Conservation (phyloP, 2,113 vertebrate genomes). For the Xenopus borealis region DNA sequence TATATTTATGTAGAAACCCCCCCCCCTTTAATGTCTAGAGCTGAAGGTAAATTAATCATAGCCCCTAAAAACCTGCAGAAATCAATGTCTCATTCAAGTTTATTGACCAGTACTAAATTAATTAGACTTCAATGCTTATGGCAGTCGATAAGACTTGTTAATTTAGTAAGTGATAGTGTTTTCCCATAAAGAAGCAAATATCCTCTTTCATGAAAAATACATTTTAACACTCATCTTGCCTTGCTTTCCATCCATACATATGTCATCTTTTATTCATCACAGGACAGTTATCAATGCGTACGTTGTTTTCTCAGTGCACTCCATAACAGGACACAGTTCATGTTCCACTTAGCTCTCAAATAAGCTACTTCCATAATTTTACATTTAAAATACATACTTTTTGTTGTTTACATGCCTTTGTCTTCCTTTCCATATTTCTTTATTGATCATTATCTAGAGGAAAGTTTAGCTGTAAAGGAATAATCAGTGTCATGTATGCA, state of each 20-base stretch:
- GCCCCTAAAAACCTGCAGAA: conserved; percentile 62
- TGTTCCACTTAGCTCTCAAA: too few relatives aligned
- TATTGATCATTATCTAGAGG: too few relatives aligned
- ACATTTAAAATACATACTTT: too few relatives aligned
- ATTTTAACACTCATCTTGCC: conserved; percentile 52
- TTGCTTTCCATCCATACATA: not conserved
- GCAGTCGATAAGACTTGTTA: conserved; percentile 83
- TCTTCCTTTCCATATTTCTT: too few relatives aligned
- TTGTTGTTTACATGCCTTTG: too few relatives aligned
- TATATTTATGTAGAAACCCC: not conserved
- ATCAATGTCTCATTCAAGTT: too few relatives aligned
- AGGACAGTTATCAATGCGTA: conserved; percentile 8
- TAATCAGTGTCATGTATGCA: too few relatives aligned
- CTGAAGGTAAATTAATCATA: conserved; percentile 56
- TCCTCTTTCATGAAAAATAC: conserved; percentile 73
- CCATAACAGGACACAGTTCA: too few relatives aligned
- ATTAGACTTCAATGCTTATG: conserved; percentile 81
- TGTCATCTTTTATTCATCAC: conserved; percentile 20
- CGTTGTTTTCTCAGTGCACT: conserved; percentile 9
- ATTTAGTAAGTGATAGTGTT: conserved; percentile 80
- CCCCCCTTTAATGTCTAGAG: conserved; percentile 13
- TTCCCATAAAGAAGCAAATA: conserved; percentile 80
- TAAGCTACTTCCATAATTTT: too few relatives aligned
- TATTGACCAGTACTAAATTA: conserved; percentile 84
- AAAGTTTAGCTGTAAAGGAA: too few relatives aligned